Evolutionary conservation across 2,888 invertebrate species (phyloP).

Genomic region (Caprella mutica): DNA sequence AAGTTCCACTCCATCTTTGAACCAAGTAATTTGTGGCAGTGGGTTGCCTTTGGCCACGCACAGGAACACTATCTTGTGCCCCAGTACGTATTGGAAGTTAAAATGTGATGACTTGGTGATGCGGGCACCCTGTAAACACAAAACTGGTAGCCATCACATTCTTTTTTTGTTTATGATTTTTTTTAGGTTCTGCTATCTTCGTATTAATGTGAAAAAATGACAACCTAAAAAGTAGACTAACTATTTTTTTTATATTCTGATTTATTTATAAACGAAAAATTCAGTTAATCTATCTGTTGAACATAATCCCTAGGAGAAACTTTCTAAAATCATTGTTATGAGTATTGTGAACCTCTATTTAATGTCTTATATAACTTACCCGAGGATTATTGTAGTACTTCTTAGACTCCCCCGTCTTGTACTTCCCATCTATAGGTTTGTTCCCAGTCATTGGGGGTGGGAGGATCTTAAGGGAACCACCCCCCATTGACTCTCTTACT

Average conservation of each 20-base stretch:
- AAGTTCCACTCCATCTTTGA: conserved; percentile 90
- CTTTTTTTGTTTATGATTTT: neutral
- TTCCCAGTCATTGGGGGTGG: conserved; percentile 57
- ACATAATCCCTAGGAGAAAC: neutral
- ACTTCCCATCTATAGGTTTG: conserved; percentile 38
- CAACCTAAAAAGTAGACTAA: too few species aligned
- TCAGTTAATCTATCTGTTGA: neutral
- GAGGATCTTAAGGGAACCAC: conserved; percentile 49
- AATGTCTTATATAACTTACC: conserved; percentile 10
- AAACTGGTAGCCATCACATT: neutral
- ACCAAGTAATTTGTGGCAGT: conserved; percentile 87
- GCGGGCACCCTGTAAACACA: conserved; percentile 70
- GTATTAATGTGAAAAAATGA: too few species aligned
- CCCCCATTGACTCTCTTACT: too few species aligned
- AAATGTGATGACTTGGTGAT: conserved; percentile 80
- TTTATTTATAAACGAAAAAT: too few species aligned
- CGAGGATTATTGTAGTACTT: conserved; percentile 32
- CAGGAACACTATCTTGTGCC: conserved; percentile 85
- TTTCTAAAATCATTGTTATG: neutral
- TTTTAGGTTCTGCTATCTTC: neutral
- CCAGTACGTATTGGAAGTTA: conserved; percentile 82
- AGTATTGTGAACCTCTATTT: neutral
- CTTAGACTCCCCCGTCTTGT: conserved; percentile 22
- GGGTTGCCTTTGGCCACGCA: conserved; percentile 84
- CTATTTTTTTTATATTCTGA: too few species aligned